Evolutionary conservation across 1,140 invertebrate genomes (phyloP).

Genomic region (Bradysia coprophila): DNA sequence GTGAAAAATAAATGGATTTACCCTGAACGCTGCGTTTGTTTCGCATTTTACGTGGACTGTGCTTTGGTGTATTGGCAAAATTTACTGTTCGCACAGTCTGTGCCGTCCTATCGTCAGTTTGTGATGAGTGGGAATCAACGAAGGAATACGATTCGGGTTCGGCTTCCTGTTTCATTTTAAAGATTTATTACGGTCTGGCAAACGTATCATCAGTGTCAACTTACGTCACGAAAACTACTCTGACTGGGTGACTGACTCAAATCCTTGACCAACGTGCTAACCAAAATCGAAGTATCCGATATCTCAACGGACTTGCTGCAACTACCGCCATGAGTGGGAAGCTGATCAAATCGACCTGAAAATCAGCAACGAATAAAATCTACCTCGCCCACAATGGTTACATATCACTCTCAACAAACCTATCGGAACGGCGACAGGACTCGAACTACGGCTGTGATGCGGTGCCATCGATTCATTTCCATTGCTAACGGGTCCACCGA

Average conservation of each 20-base stretch:
- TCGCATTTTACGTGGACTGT: slow-evolving; percentile 10
- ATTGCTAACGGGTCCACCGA: slow-evolving; percentile 40
- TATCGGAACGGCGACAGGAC: slow-evolving; percentile 34
- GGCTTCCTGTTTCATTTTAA: no score
- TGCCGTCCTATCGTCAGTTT: not conserved
- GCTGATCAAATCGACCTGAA: not conserved
- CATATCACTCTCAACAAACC: no score
- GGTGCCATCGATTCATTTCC: slow-evolving; percentile 50
- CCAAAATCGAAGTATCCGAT: slow-evolving; percentile 37
- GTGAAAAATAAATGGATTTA: no score
- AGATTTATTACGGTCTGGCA: no score
- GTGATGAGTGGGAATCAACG: slow-evolving; percentile 14
- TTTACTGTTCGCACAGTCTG: no score
- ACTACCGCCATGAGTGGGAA: slow-evolving; percentile 1
- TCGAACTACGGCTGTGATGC: slow-evolving; percentile 34
- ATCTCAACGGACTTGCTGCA: slow-evolving; percentile 2
- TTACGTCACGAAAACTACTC: slow-evolving; percentile 7
- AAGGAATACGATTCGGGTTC: no score
- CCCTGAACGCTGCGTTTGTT: slow-evolving; percentile 1
- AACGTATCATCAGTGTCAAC: not conserved
- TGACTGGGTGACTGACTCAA: slow-evolving; percentile 33
- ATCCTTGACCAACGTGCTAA: slow-evolving; percentile 19
- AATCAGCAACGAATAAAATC: not conserved
- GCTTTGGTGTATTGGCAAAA: slow-evolving; percentile 20
- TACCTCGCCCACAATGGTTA: no score